These are phyloP conservation scores for Leuciscus waleckii DNA, from an alignment of 2,797 vertebrate genomes.

Conservation along the genomic window DNA sequence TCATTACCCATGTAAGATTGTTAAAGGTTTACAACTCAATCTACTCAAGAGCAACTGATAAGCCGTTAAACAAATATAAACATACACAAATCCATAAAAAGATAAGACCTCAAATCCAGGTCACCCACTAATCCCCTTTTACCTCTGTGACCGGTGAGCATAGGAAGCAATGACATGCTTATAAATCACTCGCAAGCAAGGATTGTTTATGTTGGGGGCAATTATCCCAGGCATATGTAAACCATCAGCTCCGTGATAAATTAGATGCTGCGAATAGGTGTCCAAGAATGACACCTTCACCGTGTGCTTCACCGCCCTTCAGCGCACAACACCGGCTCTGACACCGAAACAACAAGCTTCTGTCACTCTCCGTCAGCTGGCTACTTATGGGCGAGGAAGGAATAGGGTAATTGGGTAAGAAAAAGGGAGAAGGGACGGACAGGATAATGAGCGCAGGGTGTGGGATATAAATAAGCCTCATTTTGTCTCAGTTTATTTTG, in stretches of 20 bases:
- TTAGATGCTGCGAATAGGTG: slow-evolving; percentile 80
- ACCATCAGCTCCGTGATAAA: slow-evolving; percentile 78
- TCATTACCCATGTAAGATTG: slow-evolving; percentile 2
- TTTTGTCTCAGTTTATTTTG: slow-evolving; percentile 49
- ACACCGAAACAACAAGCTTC: slow-evolving; percentile 58
- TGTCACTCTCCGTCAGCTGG: slow-evolving; percentile 66
- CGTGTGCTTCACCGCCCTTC: slow-evolving; percentile 54
- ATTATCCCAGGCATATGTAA: slow-evolving; percentile 78
- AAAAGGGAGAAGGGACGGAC: slow-evolving; percentile 47
- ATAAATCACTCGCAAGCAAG: slow-evolving; percentile 77
- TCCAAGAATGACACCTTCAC: slow-evolving; percentile 76
- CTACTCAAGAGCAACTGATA: background rate
- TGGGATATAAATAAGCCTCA: slow-evolving; percentile 68
- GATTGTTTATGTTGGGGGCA: slow-evolving; percentile 77
- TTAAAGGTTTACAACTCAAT: slow-evolving; percentile 8
- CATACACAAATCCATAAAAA: background rate
- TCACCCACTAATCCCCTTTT: slow-evolving; percentile 38
- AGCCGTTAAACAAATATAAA: background rate
- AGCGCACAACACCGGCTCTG: slow-evolving; percentile 18
- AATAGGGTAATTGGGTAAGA: slow-evolving; percentile 28
- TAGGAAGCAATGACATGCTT: slow-evolving; percentile 65
- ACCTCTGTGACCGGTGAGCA: background rate
- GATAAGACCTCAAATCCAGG: slow-evolving; percentile 49
- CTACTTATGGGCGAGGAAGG: slow-evolving; percentile 65
- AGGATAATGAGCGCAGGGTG: slow-evolving; percentile 69